Conservation (phyloP, 2,797 vertebrate genomes). For the Sardinella longiceps region DNA sequence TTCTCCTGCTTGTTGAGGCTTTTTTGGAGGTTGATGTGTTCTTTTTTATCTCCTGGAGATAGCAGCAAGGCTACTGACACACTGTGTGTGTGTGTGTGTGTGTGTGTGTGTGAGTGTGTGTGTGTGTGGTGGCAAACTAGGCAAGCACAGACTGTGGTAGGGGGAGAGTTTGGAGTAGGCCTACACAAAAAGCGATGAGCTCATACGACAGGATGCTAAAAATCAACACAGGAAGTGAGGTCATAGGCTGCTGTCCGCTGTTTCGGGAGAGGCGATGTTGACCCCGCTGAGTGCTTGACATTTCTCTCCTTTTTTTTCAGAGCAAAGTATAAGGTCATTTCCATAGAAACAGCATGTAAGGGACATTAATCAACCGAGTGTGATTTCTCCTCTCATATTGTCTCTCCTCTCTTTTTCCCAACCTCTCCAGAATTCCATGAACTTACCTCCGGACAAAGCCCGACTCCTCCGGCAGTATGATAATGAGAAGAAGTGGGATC, state of each 20-base stretch:
- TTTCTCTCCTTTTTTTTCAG: slow-evolving; percentile 3
- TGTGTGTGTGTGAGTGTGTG: too few relatives aligned
- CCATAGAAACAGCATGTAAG: neutral
- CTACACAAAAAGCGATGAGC: slow-evolving; percentile 58
- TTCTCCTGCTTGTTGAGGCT: slow-evolving; percentile 38
- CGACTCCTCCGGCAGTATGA: slow-evolving; percentile 93
- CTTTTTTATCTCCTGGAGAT: slow-evolving; percentile 56
- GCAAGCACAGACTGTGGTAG: slow-evolving; percentile 31
- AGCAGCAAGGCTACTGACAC: slow-evolving; percentile 44
- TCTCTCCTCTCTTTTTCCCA: slow-evolving; percentile 35
- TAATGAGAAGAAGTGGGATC: slow-evolving; percentile 95
- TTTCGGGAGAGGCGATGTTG: slow-evolving; percentile 32
- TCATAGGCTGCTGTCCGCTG: slow-evolving; percentile 58
- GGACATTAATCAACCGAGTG: slow-evolving; percentile 6
- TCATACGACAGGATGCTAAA: slow-evolving; percentile 68
- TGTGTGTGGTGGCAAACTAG: slow-evolving; percentile 44
- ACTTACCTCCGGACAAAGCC: slow-evolving; percentile 90
- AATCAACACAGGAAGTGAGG: slow-evolving; percentile 75
- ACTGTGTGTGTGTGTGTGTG: too few relatives aligned
- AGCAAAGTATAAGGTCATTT: slow-evolving; percentile 28
- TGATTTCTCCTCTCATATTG: slow-evolving; percentile 31
- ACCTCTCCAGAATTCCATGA: slow-evolving; percentile 89
- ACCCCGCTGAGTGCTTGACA: slow-evolving; percentile 43
- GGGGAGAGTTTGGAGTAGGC: slow-evolving; percentile 39
- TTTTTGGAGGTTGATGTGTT: slow-evolving; percentile 38